phyloP scores from a whole-genome alignment of 2,888 invertebrate genomes.

The Cheilosia soror region DNA sequence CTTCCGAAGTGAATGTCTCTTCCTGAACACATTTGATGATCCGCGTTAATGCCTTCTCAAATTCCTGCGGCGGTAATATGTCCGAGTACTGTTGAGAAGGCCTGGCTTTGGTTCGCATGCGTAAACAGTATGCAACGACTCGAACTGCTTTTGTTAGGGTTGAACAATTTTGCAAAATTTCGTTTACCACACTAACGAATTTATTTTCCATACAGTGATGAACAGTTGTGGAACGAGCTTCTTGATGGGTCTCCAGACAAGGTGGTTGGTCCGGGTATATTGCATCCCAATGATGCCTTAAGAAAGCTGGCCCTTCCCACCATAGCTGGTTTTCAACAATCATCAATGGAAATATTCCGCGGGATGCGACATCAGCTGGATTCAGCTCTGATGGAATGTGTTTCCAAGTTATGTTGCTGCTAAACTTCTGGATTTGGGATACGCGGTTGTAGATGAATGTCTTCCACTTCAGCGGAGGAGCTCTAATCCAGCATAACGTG shows the following conservation, averaged over 20 bases:
- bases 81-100: not conserved
- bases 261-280: not conserved
- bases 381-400: conserved; percentile 7
- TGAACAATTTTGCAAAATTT: not conserved
- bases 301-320: not conserved
- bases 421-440: not conserved
- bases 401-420: not conserved
- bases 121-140: not conserved
- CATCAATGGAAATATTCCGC: not conserved
- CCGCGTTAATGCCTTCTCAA: not conserved
- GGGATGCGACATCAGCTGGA: conserved; percentile 1
- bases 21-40: not conserved
- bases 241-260: not conserved
- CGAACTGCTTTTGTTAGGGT: not conserved
- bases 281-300: not conserved
- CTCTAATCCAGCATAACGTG: conserved; percentile 9
- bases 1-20: not conserved
- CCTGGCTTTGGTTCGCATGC: not conserved
- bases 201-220: not conserved
- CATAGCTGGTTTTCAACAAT: not conserved
- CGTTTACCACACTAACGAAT: no score
- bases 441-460: conserved; percentile 27
- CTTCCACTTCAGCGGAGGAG: conserved; percentile 1
- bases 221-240: conserved; percentile 4
- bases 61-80: not conserved